phyloP scores from a whole-genome alignment of 1,140 invertebrate species.

The Drosophila saltans region DNA sequence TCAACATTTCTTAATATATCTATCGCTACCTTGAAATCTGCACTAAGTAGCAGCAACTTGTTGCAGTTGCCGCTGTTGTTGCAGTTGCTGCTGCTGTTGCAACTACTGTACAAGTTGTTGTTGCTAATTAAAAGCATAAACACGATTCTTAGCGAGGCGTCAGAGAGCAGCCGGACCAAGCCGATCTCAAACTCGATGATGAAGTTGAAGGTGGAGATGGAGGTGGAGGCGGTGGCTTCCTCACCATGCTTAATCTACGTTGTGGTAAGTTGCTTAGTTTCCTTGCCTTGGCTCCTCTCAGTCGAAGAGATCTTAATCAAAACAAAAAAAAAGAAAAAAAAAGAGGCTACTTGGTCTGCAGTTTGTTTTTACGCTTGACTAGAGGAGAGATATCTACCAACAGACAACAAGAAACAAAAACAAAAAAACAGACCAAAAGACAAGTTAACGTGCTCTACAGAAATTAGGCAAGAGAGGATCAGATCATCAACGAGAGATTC shows the following conservation, averaged over 20 bases:
- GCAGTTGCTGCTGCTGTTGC: conserved; percentile 42
- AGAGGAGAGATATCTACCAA: conserved; percentile 45
- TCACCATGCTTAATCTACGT: conserved; percentile 68
- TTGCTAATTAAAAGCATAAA: conserved; percentile 82
- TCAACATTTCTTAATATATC: conserved; percentile 82
- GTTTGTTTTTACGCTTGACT: conserved; percentile 49
- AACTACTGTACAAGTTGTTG: conserved; percentile 80
- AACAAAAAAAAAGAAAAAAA: conserved; percentile 20
- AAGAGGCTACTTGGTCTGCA: conserved; percentile 34
- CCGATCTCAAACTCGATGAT: conserved; percentile 1
- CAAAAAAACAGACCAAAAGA: conserved; percentile 17
- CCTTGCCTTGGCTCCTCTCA: conserved; percentile 46
- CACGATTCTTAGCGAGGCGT: conserved; percentile 81
- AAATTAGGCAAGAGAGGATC: conserved; percentile 73
- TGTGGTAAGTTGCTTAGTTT: conserved; percentile 14
- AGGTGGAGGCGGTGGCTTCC: conserved; percentile 42
- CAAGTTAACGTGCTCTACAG: conserved; percentile 69
- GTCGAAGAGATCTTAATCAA: conserved; percentile 75
- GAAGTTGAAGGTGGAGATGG: conserved; percentile 34
- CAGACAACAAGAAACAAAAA: not conserved
- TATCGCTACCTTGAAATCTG: conserved; percentile 79
- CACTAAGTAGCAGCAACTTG: conserved; percentile 73
- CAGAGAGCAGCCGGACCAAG: conserved; percentile 24
- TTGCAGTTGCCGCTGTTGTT: conserved; percentile 26
- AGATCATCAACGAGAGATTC: conserved; percentile 31